Conservation (phyloP, 2,888 invertebrate species). For the Tetranychus truncatus region DNA sequence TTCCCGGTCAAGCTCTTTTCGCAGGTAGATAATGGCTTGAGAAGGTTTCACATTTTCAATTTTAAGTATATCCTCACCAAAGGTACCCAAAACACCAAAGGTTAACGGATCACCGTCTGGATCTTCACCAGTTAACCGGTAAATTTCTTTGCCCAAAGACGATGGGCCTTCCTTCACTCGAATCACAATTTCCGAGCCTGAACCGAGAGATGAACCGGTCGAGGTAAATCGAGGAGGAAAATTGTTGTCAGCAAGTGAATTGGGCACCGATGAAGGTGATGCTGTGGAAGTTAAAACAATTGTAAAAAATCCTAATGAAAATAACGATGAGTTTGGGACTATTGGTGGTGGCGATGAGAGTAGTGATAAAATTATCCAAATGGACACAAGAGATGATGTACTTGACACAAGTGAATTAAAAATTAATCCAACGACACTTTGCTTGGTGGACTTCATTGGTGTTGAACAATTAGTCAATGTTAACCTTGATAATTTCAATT, state of each 20-base stretch:
- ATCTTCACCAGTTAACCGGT: conserved; percentile 60
- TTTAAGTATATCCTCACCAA: conserved; percentile 56
- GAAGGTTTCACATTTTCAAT: conserved; percentile 56
- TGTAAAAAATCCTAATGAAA: not conserved
- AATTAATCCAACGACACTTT: not conserved
- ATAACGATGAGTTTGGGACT: not conserved
- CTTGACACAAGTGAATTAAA: not conserved
- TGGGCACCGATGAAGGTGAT: conserved; percentile 1
- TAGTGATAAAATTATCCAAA: not conserved
- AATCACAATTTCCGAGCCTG: conserved; percentile 53
- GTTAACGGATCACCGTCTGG: conserved; percentile 63
- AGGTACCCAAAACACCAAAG: conserved; percentile 60
- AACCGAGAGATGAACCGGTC: not conserved
- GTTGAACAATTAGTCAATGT: not conserved
- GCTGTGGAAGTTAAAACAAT: not conserved
- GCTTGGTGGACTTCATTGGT: not conserved
- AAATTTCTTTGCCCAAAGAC: conserved; percentile 35
- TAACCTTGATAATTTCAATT: not conserved
- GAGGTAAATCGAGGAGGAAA: conserved; percentile 3
- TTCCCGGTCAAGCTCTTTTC: conserved; percentile 75
- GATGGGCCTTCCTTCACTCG: conserved; percentile 60
- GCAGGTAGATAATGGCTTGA: conserved; percentile 69
- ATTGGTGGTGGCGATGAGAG: not conserved
- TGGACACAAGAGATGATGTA: not conserved
- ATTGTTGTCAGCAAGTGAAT: not conserved